Evolutionary conservation across 2,888 invertebrate genomes (phyloP).

Genomic region (Craniophora ligustri): DNA sequence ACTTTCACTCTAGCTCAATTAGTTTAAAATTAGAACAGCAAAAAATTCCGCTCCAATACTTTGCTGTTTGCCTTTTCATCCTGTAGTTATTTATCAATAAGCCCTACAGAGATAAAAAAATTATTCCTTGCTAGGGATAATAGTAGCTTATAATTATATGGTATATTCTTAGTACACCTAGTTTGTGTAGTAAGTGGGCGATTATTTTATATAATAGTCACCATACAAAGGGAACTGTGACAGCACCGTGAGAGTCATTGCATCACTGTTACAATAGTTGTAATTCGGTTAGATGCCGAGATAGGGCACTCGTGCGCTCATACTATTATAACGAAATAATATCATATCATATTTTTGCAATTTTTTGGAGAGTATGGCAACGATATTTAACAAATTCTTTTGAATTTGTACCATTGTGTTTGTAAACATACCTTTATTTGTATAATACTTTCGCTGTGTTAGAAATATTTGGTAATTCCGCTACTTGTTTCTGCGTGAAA

Average conservation of each 20-base stretch:
- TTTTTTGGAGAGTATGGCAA: slow-evolving; percentile 48
- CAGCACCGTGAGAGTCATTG: slow-evolving; percentile 46
- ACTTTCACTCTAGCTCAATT: no score
- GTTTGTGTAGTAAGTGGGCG: slow-evolving; percentile 4
- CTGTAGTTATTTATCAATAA: not conserved
- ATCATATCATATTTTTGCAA: slow-evolving; percentile 31
- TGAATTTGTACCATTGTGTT: slow-evolving; percentile 27
- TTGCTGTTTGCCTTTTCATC: no score
- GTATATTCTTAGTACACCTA: slow-evolving; percentile 1
- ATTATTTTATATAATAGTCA: slow-evolving; percentile 31
- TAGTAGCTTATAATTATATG: not conserved
- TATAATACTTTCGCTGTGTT: not conserved
- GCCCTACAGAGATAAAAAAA: not conserved
- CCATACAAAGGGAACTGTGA: slow-evolving; percentile 27
- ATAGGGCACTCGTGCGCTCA: slow-evolving; percentile 50
- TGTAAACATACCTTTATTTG: not conserved
- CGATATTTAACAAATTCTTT: slow-evolving; percentile 41
- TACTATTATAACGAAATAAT: slow-evolving; percentile 37
- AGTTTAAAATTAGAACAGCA: no score
- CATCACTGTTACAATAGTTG: slow-evolving; percentile 44
- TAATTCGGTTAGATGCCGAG: slow-evolving; percentile 50
- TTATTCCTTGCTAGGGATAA: not conserved
- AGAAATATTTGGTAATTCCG: not conserved
- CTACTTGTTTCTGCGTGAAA: slow-evolving; percentile 20
- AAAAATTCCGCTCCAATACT: no score